Conservation (phyloP, 2,113 vertebrate species). For the Mungos mungo region DNA sequence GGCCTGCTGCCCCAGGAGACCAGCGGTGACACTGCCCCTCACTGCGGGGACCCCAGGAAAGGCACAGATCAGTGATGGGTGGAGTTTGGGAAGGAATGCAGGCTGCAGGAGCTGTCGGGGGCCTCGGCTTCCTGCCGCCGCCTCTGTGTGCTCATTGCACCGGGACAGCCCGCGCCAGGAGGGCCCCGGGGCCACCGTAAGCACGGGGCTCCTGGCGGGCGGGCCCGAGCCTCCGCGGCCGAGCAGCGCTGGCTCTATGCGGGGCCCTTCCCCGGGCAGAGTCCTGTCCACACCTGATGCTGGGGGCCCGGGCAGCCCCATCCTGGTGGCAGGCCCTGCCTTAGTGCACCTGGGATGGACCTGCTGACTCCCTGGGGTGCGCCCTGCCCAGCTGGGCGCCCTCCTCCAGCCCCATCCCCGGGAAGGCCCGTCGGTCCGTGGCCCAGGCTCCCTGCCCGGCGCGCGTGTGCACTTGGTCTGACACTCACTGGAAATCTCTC, state of each 20-base stretch:
- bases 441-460: too few species aligned
- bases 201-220: background rate
- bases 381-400: background rate
- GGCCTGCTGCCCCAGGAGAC: too few species aligned
- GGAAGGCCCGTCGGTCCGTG: background rate
- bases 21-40: accelerated
- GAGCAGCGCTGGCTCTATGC: background rate
- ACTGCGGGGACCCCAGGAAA: accelerated
- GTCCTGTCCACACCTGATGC: too few species aligned
- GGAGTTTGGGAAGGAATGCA: background rate
- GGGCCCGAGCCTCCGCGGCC: background rate
- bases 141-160: background rate
- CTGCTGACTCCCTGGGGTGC: background rate
- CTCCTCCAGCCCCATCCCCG: background rate
- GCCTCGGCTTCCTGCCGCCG: background rate
- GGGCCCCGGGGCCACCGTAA: background rate
- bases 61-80: background rate
- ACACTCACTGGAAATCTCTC: background rate
- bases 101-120: background rate
- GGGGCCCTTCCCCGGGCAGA: background rate
- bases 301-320: background rate
- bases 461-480: background rate
- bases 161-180: background rate
- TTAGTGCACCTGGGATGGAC: too few species aligned
- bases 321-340: background rate